Conservation (phyloP, 2,888 invertebrate genomes). For the Pantelozetes paolii region DNA sequence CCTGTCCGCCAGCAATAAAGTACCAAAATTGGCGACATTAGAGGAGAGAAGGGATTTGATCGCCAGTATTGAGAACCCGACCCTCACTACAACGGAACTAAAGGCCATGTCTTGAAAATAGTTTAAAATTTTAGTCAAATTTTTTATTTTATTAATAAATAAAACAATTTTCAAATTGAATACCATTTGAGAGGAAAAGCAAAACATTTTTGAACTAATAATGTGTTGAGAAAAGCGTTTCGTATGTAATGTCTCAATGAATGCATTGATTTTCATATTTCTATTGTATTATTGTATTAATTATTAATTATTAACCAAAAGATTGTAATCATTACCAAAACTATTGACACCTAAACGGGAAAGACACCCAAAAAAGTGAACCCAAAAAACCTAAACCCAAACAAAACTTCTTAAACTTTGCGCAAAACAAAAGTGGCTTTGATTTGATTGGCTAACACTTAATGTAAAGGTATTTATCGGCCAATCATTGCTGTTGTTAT, state of each 20-base stretch:
- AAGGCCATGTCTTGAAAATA: constrained; percentile 39
- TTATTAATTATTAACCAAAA: too few relatives aligned
- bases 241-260: not conserved
- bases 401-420: too few relatives aligned
- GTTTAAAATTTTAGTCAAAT: constrained; percentile 26
- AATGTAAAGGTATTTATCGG: too few relatives aligned
- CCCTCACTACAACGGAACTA: constrained; percentile 36
- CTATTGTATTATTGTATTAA: not conserved
- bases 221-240: not conserved
- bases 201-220: not conserved
- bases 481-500: too few relatives aligned
- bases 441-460: too few relatives aligned
- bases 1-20: constrained; percentile 40
- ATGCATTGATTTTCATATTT: not conserved
- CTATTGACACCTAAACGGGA: too few relatives aligned
- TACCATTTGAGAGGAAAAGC: not conserved
- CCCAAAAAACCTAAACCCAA: too few relatives aligned
- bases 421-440: too few relatives aligned
- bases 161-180: not conserved
- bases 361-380: too few relatives aligned
- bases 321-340: too few relatives aligned
- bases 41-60: constrained; percentile 29
- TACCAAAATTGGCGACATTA: constrained; percentile 18
- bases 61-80: constrained; percentile 36
- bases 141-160: constrained; percentile 9